A percentile compares a stretch with the other conserved stretches of the same genome.
Evolutionary conservation across 2,888 invertebrate species (phyloP).

Genomic region (Sminthurides aquaticus): DNA sequence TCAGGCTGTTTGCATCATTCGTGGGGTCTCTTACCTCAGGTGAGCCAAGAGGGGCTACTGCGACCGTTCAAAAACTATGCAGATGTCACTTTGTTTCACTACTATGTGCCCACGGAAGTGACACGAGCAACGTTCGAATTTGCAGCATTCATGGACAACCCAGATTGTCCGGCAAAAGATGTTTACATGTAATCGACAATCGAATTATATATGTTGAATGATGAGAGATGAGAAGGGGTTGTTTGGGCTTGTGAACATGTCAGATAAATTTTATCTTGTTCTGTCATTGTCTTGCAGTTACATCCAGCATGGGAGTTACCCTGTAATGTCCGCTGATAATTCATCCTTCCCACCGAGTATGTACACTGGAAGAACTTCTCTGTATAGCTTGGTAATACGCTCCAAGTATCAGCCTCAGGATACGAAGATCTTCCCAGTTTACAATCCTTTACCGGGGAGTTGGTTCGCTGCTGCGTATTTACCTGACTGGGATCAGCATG

Average conservation of each 20-base stretch:
- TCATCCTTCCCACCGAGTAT: slow-evolving; percentile 65
- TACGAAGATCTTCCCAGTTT: slow-evolving; percentile 48
- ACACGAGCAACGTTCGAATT: slow-evolving; percentile 52
- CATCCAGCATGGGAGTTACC: slow-evolving; percentile 72
- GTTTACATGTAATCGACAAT: slow-evolving; percentile 51
- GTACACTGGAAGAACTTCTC: slow-evolving; percentile 46
- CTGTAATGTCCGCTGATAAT: slow-evolving; percentile 73
- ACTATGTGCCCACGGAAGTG: slow-evolving; percentile 50
- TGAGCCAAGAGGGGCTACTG: slow-evolving; percentile 50
- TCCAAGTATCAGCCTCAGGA: slow-evolving; percentile 48
- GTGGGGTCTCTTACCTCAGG: slow-evolving; percentile 47
- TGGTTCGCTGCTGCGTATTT: slow-evolving; percentile 70
- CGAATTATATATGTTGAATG: slow-evolving; percentile 15
- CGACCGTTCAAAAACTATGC: slow-evolving; percentile 50
- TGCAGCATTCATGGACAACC: slow-evolving; percentile 50
- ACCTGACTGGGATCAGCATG: slow-evolving; percentile 49
- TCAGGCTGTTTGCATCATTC: slow-evolving; percentile 1
- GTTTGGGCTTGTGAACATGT: background rate
- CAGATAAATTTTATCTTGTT: background rate
- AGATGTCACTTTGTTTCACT: slow-evolving; percentile 51
- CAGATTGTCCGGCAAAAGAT: slow-evolving; percentile 47
- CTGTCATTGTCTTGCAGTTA: slow-evolving; percentile 54
- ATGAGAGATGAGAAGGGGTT: too few relatives aligned
- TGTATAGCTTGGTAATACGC: slow-evolving; percentile 45
- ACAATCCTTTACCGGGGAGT: slow-evolving; percentile 57